A percentile compares a stretch with the other conserved stretches of the same genome.
These are phyloP conservation scores for Strongylocentrotus purpuratus DNA, from an alignment of 35 echinoderm and acorn worm genomes.

Conservation along the genomic window DNA sequence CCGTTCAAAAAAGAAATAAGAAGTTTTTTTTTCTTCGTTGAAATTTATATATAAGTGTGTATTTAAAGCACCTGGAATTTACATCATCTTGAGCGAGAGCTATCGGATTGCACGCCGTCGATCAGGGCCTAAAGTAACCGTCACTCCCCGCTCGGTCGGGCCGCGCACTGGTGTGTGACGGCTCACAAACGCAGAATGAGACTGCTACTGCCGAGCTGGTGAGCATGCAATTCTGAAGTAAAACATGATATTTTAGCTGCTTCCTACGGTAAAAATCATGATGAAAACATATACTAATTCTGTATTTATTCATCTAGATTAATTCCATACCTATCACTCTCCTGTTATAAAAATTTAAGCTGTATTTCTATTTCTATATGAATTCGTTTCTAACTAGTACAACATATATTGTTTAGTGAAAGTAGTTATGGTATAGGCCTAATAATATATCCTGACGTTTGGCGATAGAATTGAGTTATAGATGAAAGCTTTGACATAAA, in stretches of 20 bases:
- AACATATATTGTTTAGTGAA: too few relatives aligned
- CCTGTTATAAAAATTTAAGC: too few relatives aligned
- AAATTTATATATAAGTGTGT: conserved; percentile 1
- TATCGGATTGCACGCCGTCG: conserved; percentile 41
- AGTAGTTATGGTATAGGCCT: too few relatives aligned
- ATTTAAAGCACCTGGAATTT: conserved; percentile 23
- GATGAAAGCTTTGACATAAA: too few relatives aligned
- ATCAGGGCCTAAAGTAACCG: conserved; percentile 22
- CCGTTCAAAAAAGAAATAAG: background rate
- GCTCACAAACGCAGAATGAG: background rate
- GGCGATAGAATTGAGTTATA: too few relatives aligned
- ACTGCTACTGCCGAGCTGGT: background rate
- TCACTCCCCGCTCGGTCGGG: background rate
- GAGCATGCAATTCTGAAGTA: background rate
- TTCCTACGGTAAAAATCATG: background rate
- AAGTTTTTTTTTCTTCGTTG: background rate
- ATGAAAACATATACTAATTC: background rate
- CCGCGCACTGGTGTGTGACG: conserved; percentile 24
- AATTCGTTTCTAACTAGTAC: too few relatives aligned
- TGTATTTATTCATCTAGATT: background rate
- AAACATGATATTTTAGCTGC: background rate
- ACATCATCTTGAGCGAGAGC: conserved; percentile 18
- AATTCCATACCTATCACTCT: background rate
- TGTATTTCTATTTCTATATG: too few relatives aligned
- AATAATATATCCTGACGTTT: too few relatives aligned